Base-by-base conservation (phyloP, 2,888 invertebrate species). In the Leucania comma region DNA sequence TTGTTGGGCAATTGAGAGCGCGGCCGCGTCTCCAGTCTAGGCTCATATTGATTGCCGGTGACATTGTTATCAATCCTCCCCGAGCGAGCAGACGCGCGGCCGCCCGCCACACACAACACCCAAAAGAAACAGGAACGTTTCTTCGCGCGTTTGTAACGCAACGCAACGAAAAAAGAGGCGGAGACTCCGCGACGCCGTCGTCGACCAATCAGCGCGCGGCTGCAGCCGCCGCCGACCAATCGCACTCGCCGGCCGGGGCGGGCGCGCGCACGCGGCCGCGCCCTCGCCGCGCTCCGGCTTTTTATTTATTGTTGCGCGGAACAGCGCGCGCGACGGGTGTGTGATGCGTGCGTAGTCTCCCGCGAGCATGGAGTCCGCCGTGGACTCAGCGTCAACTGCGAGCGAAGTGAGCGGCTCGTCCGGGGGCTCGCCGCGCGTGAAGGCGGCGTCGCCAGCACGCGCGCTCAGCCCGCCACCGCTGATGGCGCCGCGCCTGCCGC, bases 401-500 rank as follows among this genome's bases (percentile, higher is more conserved):
- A 96, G 96, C 94, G 96, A 96, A 85, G 93, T 95, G 87, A 95
- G 94, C 93, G 96, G 95, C 86, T 95, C 95, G 78, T 95, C 95
- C 76, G 95, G 96, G 80, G 96, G 96, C 83, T 96, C 96, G 87
- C 96, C 96, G 86, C 92, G 96, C 79, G 96, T 96, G 89, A 95
- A 96, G 90, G 92, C 92, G 80, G 92, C 92, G 80, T 96, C 96
- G 70, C 96, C 95, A 76, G 94, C 95, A 81, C 93, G 95, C 58
- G 96, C 88, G 62, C 88, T 93, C 76, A 93, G 93, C 85, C 95
- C 96, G 82, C 94, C 95, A 88, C 97, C 97, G 85, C 97, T 97
- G 86, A 96, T 97, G 96, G 97, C 98, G 77, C 98, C 98, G 84
- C 95, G 98, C 88, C 97, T 98, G 92, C 98, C 98, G 72, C 95